Conservation (phyloP, 2,113 vertebrate genomes). For the Sclerurus mexicanus region DNA sequence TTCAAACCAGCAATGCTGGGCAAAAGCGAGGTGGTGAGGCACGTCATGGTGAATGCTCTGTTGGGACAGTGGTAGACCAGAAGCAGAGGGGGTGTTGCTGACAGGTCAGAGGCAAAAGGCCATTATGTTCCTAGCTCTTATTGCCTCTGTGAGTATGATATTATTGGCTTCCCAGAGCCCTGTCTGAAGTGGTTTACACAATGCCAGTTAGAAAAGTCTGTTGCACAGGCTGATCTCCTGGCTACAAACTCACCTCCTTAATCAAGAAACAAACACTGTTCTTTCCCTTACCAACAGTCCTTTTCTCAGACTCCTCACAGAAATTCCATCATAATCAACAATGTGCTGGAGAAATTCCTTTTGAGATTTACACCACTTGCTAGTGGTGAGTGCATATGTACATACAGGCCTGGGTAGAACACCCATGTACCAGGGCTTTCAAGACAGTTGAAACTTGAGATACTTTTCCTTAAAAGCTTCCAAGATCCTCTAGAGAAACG, state of each 20-base stretch:
- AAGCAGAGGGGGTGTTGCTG: neutral
- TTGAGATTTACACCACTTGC: neutral
- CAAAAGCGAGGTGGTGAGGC: neutral
- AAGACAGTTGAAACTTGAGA: neutral
- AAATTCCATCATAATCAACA: neutral
- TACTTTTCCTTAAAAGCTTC: neutral
- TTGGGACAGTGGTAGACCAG: neutral
- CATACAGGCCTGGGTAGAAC: neutral
- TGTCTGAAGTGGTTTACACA: neutral
- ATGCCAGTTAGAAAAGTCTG: neutral
- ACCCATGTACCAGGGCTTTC: neutral
- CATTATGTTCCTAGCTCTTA: neutral
- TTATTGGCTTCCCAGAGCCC: neutral
- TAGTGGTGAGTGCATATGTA: rapidly evolving
- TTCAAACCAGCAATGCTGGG: neutral
- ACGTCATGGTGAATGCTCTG: neutral
- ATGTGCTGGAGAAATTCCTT: neutral
- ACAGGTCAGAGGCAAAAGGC: neutral
- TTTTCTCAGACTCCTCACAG: neutral
- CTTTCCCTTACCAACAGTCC: neutral
- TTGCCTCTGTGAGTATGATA: neutral
- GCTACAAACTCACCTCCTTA: neutral
- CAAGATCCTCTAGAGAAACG: neutral
- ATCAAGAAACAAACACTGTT: neutral
- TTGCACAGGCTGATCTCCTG: neutral